Evolutionary conservation across 2,888 invertebrate species (phyloP).

Genomic region (Sinopyrophorus schimmeli): DNA sequence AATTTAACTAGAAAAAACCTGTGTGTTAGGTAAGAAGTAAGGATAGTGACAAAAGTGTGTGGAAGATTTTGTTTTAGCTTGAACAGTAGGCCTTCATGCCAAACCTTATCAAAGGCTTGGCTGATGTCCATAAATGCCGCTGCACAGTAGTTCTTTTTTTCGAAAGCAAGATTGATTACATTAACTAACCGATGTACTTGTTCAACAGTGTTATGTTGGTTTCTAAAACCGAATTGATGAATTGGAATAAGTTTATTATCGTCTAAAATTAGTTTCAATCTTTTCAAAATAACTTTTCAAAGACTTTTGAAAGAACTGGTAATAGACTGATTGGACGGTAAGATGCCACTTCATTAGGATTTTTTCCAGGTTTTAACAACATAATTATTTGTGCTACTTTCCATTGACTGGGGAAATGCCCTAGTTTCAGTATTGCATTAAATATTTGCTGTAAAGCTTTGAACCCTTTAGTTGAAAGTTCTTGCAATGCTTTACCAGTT

Average conservation of each 20-base stretch:
- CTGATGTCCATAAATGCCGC: no score
- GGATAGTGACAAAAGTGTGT: constrained; percentile 6
- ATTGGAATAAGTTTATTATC: not conserved
- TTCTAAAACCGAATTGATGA: not conserved
- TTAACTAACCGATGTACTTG: constrained; percentile 4
- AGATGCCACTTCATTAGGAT: no score
- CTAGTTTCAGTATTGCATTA: constrained; percentile 1
- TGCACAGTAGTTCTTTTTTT: no score
- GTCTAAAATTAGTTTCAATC: not conserved
- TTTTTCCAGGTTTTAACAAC: not conserved
- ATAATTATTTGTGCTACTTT: not conserved
- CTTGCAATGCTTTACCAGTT: not conserved
- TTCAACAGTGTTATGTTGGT: constrained; percentile 3
- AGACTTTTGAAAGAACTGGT: constrained; percentile 1
- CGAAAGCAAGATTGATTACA: not conserved
- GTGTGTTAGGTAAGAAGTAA: constrained; percentile 12
- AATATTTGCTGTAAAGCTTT: constrained; percentile 5
- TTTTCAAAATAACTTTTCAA: no score
- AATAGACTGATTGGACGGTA: no score
- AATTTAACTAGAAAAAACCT: constrained; percentile 10
- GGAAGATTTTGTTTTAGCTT: constrained; percentile 26
- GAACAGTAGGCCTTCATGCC: no score
- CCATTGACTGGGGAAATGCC: not conserved
- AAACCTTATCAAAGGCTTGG: no score
- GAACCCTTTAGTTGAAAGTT: constrained; percentile 1